Percentiles rank a stretch among this genome's conserved stretches.
Conservation (phyloP, 2,113 vertebrate species). For the Oncorhynchus mykiss region DNA sequence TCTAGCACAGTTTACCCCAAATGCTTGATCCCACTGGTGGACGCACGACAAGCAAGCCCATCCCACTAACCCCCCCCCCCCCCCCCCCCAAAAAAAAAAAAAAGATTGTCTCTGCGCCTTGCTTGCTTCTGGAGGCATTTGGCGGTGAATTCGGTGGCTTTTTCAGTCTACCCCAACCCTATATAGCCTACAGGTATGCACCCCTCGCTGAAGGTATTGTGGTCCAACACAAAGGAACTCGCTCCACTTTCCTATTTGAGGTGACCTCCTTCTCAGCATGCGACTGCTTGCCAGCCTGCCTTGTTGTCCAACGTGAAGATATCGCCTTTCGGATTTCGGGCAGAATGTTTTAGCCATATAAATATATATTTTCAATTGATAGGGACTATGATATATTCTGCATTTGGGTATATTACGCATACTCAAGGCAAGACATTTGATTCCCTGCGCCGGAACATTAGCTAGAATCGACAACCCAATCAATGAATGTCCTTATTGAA, state of each 20-base stretch:
- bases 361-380: no score
- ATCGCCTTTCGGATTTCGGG: constrained; percentile 7
- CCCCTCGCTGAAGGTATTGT: constrained; percentile 24
- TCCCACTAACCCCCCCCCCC: constrained; percentile 38
- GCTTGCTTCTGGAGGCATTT: constrained; percentile 36
- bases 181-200: constrained; percentile 47
- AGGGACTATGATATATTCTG: no score
- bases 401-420: no score
- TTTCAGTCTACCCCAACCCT: constrained; percentile 1
- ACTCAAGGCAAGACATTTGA: neutral
- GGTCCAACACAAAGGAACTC: constrained; percentile 65
- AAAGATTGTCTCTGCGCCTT: constrained; percentile 42
- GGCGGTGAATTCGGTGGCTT: constrained; percentile 52
- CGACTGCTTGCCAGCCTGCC: constrained; percentile 28
- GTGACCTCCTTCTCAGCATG: constrained; percentile 33
- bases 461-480: constrained; percentile 25
- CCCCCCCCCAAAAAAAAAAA: constrained; percentile 8
- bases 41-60: constrained; percentile 60
- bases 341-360: neutral
- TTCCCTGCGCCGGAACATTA: constrained; percentile 19
- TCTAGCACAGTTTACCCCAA: neutral
- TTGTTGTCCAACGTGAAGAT: constrained; percentile 11
- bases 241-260: constrained; percentile 37
- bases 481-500: constrained; percentile 34
- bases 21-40: constrained; percentile 30